Evolutionary conservation across 2,113 vertebrate species (phyloP).

Genomic region (Syngnathoides biaculeatus): DNA sequence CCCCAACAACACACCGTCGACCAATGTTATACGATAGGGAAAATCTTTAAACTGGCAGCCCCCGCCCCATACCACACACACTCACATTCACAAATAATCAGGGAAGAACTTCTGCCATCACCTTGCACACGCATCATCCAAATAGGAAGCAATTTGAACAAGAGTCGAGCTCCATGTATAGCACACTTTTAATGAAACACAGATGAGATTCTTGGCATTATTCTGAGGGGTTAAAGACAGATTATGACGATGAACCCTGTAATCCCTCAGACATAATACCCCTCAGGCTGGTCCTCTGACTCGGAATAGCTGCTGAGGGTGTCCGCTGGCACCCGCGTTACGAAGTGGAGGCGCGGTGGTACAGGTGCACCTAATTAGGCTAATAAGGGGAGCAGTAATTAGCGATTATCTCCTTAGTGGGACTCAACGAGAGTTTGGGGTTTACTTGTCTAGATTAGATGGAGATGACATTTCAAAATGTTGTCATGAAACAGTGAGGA

Average conservation of each 20-base stretch:
- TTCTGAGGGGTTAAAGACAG: conserved; percentile 33
- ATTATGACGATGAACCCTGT: conserved; percentile 42
- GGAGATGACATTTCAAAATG: conserved; percentile 9
- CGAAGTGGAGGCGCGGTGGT: conserved; percentile 15
- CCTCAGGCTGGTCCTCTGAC: conserved; percentile 14
- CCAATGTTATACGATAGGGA: no score
- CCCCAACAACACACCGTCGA: no score
- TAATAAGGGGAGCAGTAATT: conserved; percentile 45
- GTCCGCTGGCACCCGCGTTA: conserved; percentile 9
- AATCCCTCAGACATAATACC: conserved; percentile 48
- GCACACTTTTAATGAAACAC: conserved; percentile 32
- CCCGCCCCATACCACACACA: no score
- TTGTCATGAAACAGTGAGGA: conserved; percentile 17
- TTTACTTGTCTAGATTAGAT: conserved; percentile 42
- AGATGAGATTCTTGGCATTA: conserved; percentile 26
- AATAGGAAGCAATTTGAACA: background rate
- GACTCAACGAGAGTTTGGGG: conserved; percentile 38
- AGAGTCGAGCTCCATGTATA: conserved; percentile 7
- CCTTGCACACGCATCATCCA: no score
- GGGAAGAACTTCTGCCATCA: background rate
- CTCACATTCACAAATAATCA: no score
- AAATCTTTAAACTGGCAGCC: no score
- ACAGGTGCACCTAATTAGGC: conserved; percentile 54
- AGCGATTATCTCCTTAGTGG: conserved; percentile 50
- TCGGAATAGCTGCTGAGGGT: conserved; percentile 17